Conservation (phyloP, 2,797 vertebrate genomes). For the Sciurus carolinensis region DNA sequence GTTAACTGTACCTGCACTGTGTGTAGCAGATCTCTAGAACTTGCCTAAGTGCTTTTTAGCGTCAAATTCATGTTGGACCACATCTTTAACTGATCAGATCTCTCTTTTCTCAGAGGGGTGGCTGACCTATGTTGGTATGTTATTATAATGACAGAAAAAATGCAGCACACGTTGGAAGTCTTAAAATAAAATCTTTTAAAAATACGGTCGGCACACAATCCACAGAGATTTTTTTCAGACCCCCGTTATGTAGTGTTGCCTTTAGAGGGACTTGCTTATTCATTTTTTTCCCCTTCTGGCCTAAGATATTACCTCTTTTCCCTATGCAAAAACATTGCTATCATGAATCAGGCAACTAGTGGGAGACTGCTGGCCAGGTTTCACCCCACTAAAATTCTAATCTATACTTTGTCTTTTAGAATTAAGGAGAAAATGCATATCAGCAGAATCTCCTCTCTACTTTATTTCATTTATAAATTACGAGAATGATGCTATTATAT, state of each 20-base stretch:
- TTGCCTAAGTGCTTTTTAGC: constrained; percentile 70
- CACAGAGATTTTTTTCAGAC: constrained; percentile 72
- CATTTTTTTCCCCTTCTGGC: constrained; percentile 72
- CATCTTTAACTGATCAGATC: constrained; percentile 85
- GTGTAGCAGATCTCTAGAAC: background rate
- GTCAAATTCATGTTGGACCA: constrained; percentile 79
- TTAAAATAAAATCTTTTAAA: constrained; percentile 76
- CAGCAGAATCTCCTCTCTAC: constrained; percentile 95
- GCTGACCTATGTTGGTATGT: constrained; percentile 77
- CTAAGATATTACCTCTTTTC: constrained; percentile 88
- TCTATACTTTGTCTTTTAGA: constrained; percentile 94
- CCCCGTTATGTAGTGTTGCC: constrained; percentile 77
- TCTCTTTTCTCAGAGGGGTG: constrained; percentile 72
- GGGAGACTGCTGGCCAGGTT: constrained; percentile 89
- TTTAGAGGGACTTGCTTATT: constrained; percentile 86
- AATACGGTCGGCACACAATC: constrained; percentile 72
- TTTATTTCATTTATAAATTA: constrained; percentile 99
- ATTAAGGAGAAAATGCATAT: constrained; percentile 94
- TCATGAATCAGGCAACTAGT: constrained; percentile 90
- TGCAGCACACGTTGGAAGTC: constrained; percentile 59
- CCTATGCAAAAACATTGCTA: constrained; percentile 86
- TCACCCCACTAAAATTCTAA: constrained; percentile 93
- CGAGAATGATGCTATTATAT: constrained; percentile 98
- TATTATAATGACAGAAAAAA: constrained; percentile 77
- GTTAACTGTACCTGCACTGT: background rate